Conservation (phyloP, 2,888 invertebrate genomes). For the Autographa gamma region DNA sequence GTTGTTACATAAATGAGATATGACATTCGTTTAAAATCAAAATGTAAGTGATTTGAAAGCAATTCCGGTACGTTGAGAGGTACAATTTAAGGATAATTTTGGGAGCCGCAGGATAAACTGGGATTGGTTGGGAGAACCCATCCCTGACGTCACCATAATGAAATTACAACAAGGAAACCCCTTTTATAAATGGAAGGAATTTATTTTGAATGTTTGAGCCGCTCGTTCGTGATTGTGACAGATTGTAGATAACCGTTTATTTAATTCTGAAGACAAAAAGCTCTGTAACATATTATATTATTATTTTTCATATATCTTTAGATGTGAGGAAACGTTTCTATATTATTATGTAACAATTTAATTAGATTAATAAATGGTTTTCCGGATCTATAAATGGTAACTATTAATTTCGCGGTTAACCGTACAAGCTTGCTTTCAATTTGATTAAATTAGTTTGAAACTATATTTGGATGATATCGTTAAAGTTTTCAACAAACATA, state of each 20-base stretch:
- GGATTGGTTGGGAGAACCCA: conserved; percentile 32
- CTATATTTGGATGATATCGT: too few species aligned
- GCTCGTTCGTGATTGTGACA: background rate
- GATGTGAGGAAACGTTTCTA: too few species aligned
- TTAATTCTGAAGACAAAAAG: background rate
- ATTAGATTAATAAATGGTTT: too few species aligned
- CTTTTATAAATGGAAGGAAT: conserved; percentile 58
- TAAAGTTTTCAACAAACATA: too few species aligned
- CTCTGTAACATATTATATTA: background rate
- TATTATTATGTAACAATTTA: too few species aligned
- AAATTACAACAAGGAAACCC: conserved; percentile 61
- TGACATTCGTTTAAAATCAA: conserved; percentile 15
- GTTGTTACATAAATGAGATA: conserved; percentile 7
- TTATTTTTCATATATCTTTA: too few species aligned
- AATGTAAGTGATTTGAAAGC: conserved; percentile 5
- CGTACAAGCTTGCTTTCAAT: too few species aligned
- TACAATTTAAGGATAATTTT: conserved; percentile 59
- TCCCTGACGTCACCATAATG: conserved; percentile 54
- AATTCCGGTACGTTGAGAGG: conserved; percentile 21
- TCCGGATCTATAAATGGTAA: too few species aligned
- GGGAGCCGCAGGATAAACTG: conserved; percentile 51
- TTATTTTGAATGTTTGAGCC: conserved; percentile 44
- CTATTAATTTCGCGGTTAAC: too few species aligned
- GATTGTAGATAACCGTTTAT: conserved; percentile 6
- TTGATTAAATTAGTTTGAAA: too few species aligned